These are phyloP conservation scores for Microcebus lehilahytsara DNA, from an alignment of 2,113 vertebrate genomes.

Conservation along the genomic window DNA sequence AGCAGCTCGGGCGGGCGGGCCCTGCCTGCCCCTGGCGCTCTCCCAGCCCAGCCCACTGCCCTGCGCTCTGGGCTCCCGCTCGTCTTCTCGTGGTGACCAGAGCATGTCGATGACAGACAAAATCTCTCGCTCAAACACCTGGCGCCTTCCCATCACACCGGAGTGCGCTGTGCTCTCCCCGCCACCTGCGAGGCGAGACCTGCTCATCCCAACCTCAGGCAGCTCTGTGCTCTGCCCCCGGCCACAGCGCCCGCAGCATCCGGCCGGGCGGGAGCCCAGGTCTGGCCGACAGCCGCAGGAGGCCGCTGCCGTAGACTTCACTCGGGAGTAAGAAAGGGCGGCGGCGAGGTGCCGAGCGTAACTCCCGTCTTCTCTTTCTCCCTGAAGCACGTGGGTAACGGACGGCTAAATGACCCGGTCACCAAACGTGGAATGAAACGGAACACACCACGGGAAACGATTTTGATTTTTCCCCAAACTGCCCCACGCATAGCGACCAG, in stretches of 20 bases:
- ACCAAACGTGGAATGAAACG: not conserved
- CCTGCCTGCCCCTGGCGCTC: rapidly evolving
- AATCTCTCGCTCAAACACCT: rapidly evolving
- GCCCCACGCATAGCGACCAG: not conserved
- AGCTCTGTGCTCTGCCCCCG: rapidly evolving
- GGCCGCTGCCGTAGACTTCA: rapidly evolving
- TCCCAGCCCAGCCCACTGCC: no score
- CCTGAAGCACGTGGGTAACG: not conserved
- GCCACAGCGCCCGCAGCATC: not conserved
- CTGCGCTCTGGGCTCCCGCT: not conserved
- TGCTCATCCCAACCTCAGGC: rapidly evolving
- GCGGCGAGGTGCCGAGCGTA: rapidly evolving
- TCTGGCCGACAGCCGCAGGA: not conserved
- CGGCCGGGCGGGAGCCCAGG: rapidly evolving
- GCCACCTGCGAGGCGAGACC: rapidly evolving
- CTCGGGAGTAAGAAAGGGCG: not conserved
- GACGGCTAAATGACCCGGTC: not conserved
- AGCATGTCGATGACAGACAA: rapidly evolving
- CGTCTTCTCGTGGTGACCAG: rapidly evolving
- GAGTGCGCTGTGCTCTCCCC: rapidly evolving
- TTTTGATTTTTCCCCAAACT: not conserved
- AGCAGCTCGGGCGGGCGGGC: rapidly evolving
- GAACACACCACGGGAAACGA: not conserved
- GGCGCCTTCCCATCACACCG: rapidly evolving
- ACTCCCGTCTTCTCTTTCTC: not conserved